Percentiles rank a stretch among this genome's conserved stretches.
Evolutionary conservation across 1,140 invertebrate genomes (phyloP).

Genomic region (Drosophila varians): DNA sequence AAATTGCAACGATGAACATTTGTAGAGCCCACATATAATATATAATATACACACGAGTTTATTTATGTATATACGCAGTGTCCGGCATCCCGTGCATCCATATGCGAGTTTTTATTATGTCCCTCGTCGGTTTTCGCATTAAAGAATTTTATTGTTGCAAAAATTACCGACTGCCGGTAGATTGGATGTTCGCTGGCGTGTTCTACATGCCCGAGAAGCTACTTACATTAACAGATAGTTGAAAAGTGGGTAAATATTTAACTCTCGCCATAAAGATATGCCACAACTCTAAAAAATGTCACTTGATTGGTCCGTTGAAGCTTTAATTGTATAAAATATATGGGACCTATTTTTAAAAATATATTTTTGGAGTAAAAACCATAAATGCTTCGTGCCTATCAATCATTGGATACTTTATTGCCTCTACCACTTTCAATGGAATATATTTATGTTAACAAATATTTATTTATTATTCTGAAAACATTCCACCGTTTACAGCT

Average conservation of each 20-base stretch:
- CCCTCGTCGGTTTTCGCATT: conserved; percentile 59
- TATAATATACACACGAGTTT: conserved; percentile 30
- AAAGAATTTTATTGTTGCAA: conserved; percentile 69
- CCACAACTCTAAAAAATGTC: background rate
- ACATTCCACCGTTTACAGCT: background rate
- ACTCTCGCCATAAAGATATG: background rate
- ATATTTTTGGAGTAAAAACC: background rate
- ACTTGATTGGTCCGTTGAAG: background rate
- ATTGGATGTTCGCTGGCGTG: conserved; percentile 45
- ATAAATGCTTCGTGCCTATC: background rate
- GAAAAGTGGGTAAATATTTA: conserved; percentile 16
- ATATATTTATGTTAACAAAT: background rate
- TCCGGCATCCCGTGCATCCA: conserved; percentile 5
- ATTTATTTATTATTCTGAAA: background rate
- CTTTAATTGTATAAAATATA: background rate
- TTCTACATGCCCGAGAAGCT: conserved; percentile 54
- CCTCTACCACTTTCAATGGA: background rate
- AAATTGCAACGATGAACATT: conserved; percentile 43
- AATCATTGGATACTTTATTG: background rate
- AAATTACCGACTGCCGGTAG: conserved; percentile 9
- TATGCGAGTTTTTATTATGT: conserved; percentile 51
- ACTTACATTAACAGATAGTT: conserved; percentile 73
- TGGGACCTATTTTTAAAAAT: background rate
- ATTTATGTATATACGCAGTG: conserved; percentile 23
- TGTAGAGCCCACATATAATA: conserved; percentile 44